phyloP scores from a whole-genome alignment of 2,888 invertebrate species.

The Leucoptera coffeella region DNA sequence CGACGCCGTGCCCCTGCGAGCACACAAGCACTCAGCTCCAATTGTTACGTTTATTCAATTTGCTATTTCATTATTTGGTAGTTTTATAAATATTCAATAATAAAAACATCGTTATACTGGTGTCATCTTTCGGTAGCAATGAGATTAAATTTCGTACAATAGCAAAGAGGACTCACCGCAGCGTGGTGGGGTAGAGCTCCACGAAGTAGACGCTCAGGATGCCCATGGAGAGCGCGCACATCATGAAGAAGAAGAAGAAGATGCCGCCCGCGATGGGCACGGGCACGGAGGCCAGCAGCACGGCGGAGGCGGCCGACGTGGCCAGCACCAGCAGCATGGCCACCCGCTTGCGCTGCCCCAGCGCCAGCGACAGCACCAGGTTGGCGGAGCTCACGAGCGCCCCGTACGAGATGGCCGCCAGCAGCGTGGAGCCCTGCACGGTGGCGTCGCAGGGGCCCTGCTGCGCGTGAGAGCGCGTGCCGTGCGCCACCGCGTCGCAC shows the following conservation, averaged over 20 bases:
- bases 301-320: conserved; percentile 19
- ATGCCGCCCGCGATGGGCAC: conserved; percentile 33
- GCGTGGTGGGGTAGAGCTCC: conserved; percentile 36
- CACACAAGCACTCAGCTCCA: too few species aligned
- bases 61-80: too few species aligned
- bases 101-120: neutral
- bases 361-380: conserved; percentile 32
- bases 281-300: conserved; percentile 24
- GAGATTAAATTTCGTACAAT: too few species aligned
- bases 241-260: conserved; percentile 38
- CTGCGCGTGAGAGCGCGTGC: too few species aligned
- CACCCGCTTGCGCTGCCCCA: conserved; percentile 27
- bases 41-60: too few species aligned
- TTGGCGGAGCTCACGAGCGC: conserved; percentile 31
- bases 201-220: conserved; percentile 41
- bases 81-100: neutral
- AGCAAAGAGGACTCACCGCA: conserved; percentile 19
- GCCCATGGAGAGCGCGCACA: conserved; percentile 38
- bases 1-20: conserved; percentile 56
- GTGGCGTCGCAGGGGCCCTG: conserved; percentile 30
- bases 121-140: too few species aligned
- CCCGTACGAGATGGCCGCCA: conserved; percentile 39
- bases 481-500: too few species aligned
- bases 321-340: conserved; percentile 30
- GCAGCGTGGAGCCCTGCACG: conserved; percentile 32